Percentiles rank a stretch among this genome's conserved stretches.
Conservation (phyloP, 2,888 invertebrate species). For the Dynastes grantii region DNA sequence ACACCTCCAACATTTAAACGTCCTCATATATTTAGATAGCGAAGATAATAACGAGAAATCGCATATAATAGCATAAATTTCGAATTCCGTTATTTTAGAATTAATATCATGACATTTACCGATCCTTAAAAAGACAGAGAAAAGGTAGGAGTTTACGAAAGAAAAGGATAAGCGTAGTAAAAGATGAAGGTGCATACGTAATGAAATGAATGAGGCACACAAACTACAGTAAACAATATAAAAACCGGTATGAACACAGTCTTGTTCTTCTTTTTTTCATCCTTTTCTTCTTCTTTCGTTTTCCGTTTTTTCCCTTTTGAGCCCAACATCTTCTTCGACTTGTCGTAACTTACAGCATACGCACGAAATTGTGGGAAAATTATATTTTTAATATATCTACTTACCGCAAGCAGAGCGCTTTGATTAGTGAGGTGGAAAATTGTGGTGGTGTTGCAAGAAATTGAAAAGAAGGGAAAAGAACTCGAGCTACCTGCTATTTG, state of each 20-base stretch:
- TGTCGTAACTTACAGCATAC: conserved; percentile 49
- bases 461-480: conserved; percentile 45
- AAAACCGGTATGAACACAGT: conserved; percentile 65
- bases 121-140: conserved; percentile 16
- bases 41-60: not conserved
- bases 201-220: conserved; percentile 38
- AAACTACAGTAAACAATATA: conserved; percentile 63
- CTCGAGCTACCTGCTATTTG: not conserved
- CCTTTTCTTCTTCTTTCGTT: not conserved
- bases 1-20: no score
- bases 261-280: conserved; percentile 57
- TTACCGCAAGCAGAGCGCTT: conserved; percentile 30
- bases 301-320: not conserved
- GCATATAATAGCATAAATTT: not conserved
- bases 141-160: not conserved
- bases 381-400: conserved; percentile 53
- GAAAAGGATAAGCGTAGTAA: conserved; percentile 29
- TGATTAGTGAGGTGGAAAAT: conserved; percentile 54
- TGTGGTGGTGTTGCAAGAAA: conserved; percentile 50
- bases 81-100: conserved; percentile 22
- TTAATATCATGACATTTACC: conserved; percentile 28
- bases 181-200: conserved; percentile 37
- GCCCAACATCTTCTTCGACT: conserved; percentile 25
- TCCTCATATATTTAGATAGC: not conserved
- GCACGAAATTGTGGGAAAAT: conserved; percentile 67